phyloP scores from a whole-genome alignment of 2,797 vertebrate genomes.

The Sebastiscus albofasciatus region DNA sequence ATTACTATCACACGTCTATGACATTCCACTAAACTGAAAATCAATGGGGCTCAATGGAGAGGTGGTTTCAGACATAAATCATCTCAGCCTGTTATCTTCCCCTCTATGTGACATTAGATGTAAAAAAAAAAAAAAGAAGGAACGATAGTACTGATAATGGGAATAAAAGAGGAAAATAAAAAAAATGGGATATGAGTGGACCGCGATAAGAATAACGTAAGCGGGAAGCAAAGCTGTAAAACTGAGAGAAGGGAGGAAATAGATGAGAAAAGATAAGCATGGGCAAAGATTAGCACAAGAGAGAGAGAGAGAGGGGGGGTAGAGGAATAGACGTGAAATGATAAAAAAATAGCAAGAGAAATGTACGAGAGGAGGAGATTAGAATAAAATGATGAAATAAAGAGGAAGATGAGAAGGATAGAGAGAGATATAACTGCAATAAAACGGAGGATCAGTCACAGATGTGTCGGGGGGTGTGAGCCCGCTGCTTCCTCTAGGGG shows the following conservation, averaged over 20 bases:
- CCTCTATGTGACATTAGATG: slow-evolving; percentile 51
- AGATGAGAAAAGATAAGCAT: slow-evolving; percentile 35
- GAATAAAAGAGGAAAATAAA: slow-evolving; percentile 26
- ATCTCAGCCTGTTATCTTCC: slow-evolving; percentile 48
- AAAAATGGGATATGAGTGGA: slow-evolving; percentile 5
- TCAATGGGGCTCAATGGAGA: slow-evolving; percentile 69
- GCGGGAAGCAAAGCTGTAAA: slow-evolving; percentile 21
- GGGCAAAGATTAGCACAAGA: slow-evolving; percentile 24
- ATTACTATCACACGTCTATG: slow-evolving; percentile 69
- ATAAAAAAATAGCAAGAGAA: not conserved
- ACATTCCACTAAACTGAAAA: slow-evolving; percentile 74
- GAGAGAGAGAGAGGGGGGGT: not conserved
- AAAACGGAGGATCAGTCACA: slow-evolving; percentile 30
- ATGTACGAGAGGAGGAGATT: slow-evolving; percentile 10
- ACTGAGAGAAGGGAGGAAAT: not conserved
- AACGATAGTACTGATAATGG: slow-evolving; percentile 22
- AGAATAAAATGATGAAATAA: slow-evolving; percentile 35
- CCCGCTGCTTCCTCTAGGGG: slow-evolving; percentile 16
- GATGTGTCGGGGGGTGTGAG: slow-evolving; percentile 27
- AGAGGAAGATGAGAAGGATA: slow-evolving; percentile 14
- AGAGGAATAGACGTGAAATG: not conserved
- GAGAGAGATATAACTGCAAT: slow-evolving; percentile 3
- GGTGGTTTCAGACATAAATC: slow-evolving; percentile 63
- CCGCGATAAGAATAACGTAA: slow-evolving; percentile 32
- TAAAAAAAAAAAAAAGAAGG: slow-evolving; percentile 34